Percentiles rank a stretch among this genome's conserved stretches.
Conservation (phyloP, 1,140 invertebrate species). For the Rhysida immarginata region DNA sequence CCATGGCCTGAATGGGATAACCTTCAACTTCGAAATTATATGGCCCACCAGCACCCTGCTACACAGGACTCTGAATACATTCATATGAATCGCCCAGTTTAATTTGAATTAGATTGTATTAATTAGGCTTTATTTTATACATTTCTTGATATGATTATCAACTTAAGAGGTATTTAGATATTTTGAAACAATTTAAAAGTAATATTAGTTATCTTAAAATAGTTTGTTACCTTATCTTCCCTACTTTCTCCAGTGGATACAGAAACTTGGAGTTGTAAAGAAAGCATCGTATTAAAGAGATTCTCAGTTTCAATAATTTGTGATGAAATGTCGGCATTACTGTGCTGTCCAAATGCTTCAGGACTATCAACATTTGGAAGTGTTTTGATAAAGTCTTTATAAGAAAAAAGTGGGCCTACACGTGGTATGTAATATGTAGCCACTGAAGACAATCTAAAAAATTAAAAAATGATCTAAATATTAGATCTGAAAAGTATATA, state of each 20-base stretch:
- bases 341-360: slow-evolving; percentile 50
- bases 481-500: slow-evolving; percentile 17
- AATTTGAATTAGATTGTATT: no score
- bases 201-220: no score
- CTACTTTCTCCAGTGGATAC: neutral
- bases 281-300: slow-evolving; percentile 32
- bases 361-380: slow-evolving; percentile 59
- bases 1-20: no score
- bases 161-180: no score
- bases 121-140: no score
- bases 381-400: slow-evolving; percentile 56
- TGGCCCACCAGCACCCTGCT: no score
- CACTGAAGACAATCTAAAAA: slow-evolving; percentile 41
- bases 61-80: no score
- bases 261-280: slow-evolving; percentile 8
- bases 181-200: no score
- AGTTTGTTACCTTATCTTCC: slow-evolving; percentile 5
- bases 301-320: slow-evolving; percentile 31
- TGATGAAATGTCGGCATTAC: slow-evolving; percentile 33
- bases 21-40: no score
- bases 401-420: slow-evolving; percentile 60
- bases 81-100: no score
- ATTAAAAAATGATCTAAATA: slow-evolving; percentile 6
- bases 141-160: no score
- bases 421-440: slow-evolving; percentile 60